Base-by-base conservation (phyloP, 2,797 vertebrate genomes). In the Halcyon badia region DNA sequence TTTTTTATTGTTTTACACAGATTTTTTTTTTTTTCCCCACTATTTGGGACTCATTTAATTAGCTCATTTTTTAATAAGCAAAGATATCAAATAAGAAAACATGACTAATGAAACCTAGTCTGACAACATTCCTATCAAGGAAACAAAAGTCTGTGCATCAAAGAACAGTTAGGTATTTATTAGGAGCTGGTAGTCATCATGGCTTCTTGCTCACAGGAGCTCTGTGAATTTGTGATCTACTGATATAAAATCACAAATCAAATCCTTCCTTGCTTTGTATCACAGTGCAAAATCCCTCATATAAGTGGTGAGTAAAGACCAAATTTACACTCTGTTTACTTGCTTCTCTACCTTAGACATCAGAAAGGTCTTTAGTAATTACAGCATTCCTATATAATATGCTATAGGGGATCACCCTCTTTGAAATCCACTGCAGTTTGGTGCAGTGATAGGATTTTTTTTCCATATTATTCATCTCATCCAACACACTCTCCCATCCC, bases 401-500 rank as follows among this genome's bases (percentile, higher is more conserved):
- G 10, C 39, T 81, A 22, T 9, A 78, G 44, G 41, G 52, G 51
- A 94, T 80, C 33, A 81, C 52, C 68, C 87, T 83, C 54, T 83
- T 72, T 73, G 39, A 84, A 76, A 93, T 62, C 37, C 31, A 71
- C 54, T 61, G 80, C 83, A 90, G 80, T 96, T 90, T 84, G 65
- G 57, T 95, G 87, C 90, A 94, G 35, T 44, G 41, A 51, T 69
- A 79, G 10, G 56, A 56, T 51, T 83, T 92, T 65, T 66, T 92
- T 66, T 52, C 52, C 35, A 14, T 82, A 76, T 94, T 95, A 94
- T 91, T 95, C 87, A 93, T 94, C 83, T 69, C 0, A 0, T 77
- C 56, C 70, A 93, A 93, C 73, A 91, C 51, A 90, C 24, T 90
- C 66, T 4, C 7, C n/a, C 83, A 78, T 88, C 65, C 72, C 49